Percentiles rank a stretch among this genome's conserved stretches.
Evolutionary conservation across 2,888 invertebrate genomes (phyloP).

Genomic region (Trissolcus japonicus): DNA sequence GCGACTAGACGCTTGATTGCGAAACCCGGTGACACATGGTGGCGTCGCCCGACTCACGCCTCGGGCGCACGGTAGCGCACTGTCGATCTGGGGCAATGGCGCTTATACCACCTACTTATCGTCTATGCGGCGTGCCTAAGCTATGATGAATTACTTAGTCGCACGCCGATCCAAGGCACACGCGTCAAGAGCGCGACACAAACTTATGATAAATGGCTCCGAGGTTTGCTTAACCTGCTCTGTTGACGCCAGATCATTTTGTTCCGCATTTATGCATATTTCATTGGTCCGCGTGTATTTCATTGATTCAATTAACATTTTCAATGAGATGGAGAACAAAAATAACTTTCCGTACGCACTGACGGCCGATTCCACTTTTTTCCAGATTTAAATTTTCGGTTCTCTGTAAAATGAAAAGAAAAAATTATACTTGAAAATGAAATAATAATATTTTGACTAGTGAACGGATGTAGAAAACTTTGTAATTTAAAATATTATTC

Average conservation of each 20-base stretch:
- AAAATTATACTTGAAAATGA: too few relatives aligned
- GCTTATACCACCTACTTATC: conserved; percentile 52
- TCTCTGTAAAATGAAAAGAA: too few relatives aligned
- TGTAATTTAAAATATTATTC: background rate
- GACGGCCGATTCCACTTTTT: too few relatives aligned
- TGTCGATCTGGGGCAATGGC: conserved; percentile 48
- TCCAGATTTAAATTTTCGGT: too few relatives aligned
- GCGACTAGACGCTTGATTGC: conserved; percentile 48
- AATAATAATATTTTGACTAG: too few relatives aligned
- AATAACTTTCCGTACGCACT: too few relatives aligned
- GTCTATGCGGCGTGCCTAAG: conserved; percentile 22
- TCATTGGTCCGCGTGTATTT: conserved; percentile 7
- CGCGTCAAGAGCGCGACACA: conserved; percentile 24
- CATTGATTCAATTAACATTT: background rate
- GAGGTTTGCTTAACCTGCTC: conserved; percentile 33
- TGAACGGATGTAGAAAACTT: too few relatives aligned
- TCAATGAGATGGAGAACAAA: too few relatives aligned
- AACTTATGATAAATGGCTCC: conserved; percentile 38
- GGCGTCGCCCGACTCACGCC: conserved; percentile 43
- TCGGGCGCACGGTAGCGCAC: conserved; percentile 48
- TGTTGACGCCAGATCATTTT: conserved; percentile 25
- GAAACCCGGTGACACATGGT: conserved; percentile 50
- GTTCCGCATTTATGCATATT: conserved; percentile 48
- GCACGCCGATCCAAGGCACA: conserved; percentile 34
- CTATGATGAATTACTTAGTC: conserved; percentile 50